Base-by-base conservation (phyloP, 2,888 invertebrate species). In the Ellobium chinense region DNA sequence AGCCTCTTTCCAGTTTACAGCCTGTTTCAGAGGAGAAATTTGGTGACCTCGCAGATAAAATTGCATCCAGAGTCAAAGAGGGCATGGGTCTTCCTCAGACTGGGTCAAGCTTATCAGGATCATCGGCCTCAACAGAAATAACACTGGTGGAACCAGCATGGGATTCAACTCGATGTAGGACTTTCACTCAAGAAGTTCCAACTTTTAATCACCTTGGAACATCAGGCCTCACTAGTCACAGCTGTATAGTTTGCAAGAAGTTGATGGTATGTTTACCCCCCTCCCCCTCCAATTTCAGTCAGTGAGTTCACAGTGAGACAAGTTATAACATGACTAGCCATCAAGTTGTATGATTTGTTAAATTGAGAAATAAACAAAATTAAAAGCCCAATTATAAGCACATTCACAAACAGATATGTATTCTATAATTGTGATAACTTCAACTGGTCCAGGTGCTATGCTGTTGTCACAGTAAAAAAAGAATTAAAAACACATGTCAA, bases 1-100 rank as follows among this genome's bases (percentile, higher is more conserved):
- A 80, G 2, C 37, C 36, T 1, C 27, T 36, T 21, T 7, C 66
- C 37, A 7, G 24, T 5, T 31, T 29, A 27, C 69, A 70, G 29
- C 81, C 83, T 63, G 72, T 81, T 14, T 58, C 78, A 14, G 78
- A 81, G 29, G 77, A 68, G 46, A 65, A 79, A 21, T 83, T 81
- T 81, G 80, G 62, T n/a, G n/a, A 66, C 24, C 29, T 83, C 54
- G 81, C 83, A 5, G 74, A 83, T 31, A 79, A 77, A 62, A 83
- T 81, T 29, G 83, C 77, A 7, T 14, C 31, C n/a, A 74, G 29
- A 36, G 81, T 83, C 24, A 83, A 81, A 68, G 36, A 81, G n/a
- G 77, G 80, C 36, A 34, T 83, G 14, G 78, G 81, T 39, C 18
- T 83, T 14, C 37, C 34, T 1, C 54, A 46, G 12, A 69, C 46